These are phyloP conservation scores for Platypus cylindrus DNA, from an alignment of 2,888 invertebrate species.

Conservation along the genomic window DNA sequence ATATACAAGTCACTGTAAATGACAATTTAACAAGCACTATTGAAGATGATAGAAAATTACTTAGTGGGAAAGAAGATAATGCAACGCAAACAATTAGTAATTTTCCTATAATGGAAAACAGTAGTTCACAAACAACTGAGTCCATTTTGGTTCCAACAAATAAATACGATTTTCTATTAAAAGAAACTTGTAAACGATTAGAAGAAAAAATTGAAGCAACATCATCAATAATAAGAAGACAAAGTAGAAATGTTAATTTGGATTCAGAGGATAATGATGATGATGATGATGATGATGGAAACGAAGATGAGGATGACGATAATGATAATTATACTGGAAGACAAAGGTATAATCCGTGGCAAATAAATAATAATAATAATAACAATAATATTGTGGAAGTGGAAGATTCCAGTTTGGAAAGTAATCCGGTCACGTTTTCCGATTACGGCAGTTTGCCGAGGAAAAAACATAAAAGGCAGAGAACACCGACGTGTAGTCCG, in stretches of 20 bases:
- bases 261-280: slow-evolving; percentile 11
- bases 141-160: slow-evolving; percentile 24
- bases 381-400: too few species aligned
- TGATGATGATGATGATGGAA: slow-evolving; percentile 5
- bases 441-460: slow-evolving; percentile 34
- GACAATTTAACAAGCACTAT: slow-evolving; percentile 18
- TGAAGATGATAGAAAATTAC: not conserved
- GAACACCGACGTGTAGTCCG: slow-evolving; percentile 33
- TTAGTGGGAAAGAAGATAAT: slow-evolving; percentile 6
- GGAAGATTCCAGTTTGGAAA: slow-evolving; percentile 31
- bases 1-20: slow-evolving; percentile 29
- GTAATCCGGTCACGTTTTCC: slow-evolving; percentile 28
- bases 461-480: slow-evolving; percentile 20
- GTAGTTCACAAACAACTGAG: slow-evolving; percentile 12
- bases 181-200: slow-evolving; percentile 29
- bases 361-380: slow-evolving; percentile 15
- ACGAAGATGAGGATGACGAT: slow-evolving; percentile 9
- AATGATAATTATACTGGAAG: slow-evolving; percentile 2
- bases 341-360: slow-evolving; percentile 18
- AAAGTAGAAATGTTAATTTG: slow-evolving; percentile 11
- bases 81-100: slow-evolving; percentile 11
- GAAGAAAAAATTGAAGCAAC: slow-evolving; percentile 27
- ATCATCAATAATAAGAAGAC: too few species aligned
- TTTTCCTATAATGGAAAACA: slow-evolving; percentile 10
- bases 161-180: slow-evolving; percentile 30